These are phyloP conservation scores for Cepaea hortensis DNA, from an alignment of 2,888 invertebrate species.

Conservation along the genomic window DNA sequence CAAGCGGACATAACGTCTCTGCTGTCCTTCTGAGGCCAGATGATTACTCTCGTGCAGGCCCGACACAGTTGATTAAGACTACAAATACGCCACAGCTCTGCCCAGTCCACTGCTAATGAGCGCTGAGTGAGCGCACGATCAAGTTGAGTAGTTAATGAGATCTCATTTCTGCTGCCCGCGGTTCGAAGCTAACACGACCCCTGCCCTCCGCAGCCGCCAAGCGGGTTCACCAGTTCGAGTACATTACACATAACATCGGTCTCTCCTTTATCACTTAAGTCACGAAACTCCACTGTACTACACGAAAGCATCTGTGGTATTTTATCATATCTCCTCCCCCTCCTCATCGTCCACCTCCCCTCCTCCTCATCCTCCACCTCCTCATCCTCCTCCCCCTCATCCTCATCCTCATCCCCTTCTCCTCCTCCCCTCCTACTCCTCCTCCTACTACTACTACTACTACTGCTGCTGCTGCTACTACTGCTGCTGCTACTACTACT, in stretches of 20 bases:
- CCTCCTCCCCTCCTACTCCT: too few relatives aligned
- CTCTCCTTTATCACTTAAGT: too few relatives aligned
- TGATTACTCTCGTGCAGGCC: conserved; percentile 2
- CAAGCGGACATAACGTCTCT: neutral
- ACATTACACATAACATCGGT: neutral
- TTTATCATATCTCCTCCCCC: too few relatives aligned
- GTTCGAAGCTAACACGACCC: neutral
- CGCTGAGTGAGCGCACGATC: neutral
- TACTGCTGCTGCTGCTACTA: too few relatives aligned
- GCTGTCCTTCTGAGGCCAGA: conserved; percentile 6
- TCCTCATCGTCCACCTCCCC: too few relatives aligned
- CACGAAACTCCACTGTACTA: too few relatives aligned
- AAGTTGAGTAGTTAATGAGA: conserved; percentile 16
- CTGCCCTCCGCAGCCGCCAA: neutral
- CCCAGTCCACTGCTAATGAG: conserved; percentile 17
- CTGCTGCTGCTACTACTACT: too few relatives aligned
- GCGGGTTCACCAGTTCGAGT: neutral
- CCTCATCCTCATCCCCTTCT: too few relatives aligned
- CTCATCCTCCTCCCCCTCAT: too few relatives aligned
- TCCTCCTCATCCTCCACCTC: too few relatives aligned
- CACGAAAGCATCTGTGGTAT: too few relatives aligned
- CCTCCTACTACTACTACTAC: too few relatives aligned
- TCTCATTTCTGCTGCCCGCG: neutral
- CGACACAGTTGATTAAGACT: neutral
- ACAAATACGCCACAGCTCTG: neutral